phyloP scores from a whole-genome alignment of 2,888 invertebrate genomes.

The Clusia tigrina region DNA sequence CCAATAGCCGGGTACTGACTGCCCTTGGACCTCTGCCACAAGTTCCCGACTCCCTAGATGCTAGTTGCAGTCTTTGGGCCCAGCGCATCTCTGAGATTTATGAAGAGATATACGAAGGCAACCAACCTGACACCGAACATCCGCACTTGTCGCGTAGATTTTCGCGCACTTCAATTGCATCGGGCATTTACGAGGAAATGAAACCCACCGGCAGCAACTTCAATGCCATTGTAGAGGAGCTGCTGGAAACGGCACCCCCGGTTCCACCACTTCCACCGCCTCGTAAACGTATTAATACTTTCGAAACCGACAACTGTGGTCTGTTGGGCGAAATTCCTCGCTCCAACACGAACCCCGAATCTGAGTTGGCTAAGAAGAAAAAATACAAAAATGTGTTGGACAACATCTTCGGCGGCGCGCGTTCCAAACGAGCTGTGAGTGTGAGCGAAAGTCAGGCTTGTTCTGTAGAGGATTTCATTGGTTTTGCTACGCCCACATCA shows the following conservation, averaged over 20 bases:
- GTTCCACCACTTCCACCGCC: conserved; percentile 58
- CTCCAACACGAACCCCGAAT: conserved; percentile 62
- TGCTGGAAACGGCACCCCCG: conserved; percentile 25
- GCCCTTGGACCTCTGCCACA: conserved; percentile 61
- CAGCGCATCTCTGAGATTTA: conserved; percentile 62
- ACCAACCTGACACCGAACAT: conserved; percentile 21
- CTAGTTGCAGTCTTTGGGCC: conserved; percentile 45
- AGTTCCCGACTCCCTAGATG: conserved; percentile 52
- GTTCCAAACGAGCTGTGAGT: conserved; percentile 53
- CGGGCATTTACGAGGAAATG: conserved; percentile 65
- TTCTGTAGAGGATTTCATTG: conserved; percentile 41
- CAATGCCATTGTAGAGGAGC: conserved; percentile 44
- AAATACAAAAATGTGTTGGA: conserved; percentile 58
- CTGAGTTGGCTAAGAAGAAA: conserved; percentile 60
- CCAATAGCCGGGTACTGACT: too few relatives aligned
- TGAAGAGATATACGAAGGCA: conserved; percentile 61
- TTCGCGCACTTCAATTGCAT: conserved; percentile 59
- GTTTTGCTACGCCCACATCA: conserved; percentile 25
- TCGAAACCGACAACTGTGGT: conserved; percentile 44
- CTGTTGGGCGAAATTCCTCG: conserved; percentile 54
- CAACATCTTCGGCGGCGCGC: conserved; percentile 53
- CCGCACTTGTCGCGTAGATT: conserved; percentile 44
- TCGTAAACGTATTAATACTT: conserved; percentile 61
- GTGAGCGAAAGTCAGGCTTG: conserved; percentile 49
- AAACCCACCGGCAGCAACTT: conserved; percentile 45